Conservation (phyloP, 2,113 vertebrate genomes). For the Mesocricetus auratus region DNA sequence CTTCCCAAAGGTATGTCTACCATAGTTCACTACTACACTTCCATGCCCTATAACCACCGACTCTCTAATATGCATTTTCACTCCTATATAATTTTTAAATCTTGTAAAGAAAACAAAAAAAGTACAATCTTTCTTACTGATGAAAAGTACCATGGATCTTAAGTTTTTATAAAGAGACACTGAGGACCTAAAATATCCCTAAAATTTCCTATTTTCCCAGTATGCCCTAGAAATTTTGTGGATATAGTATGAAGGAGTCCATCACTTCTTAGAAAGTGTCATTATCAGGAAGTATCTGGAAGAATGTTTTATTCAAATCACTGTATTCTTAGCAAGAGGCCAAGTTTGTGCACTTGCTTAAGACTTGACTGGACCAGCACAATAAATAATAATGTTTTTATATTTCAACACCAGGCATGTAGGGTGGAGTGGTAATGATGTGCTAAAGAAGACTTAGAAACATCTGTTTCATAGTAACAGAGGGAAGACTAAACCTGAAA, state of each 20-base stretch:
- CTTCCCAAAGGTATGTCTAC: neutral
- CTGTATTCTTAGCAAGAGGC: neutral
- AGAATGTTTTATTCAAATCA: neutral
- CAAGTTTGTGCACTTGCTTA: neutral
- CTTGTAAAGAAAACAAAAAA: too few species aligned
- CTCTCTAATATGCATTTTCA: neutral
- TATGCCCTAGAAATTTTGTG: neutral
- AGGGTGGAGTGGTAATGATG: neutral
- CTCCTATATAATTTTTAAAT: neutral
- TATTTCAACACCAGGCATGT: neutral
- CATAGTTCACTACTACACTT: neutral
- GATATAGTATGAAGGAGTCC: neutral
- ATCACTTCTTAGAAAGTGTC: neutral
- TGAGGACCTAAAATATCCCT: too few species aligned
- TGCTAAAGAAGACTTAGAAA: neutral
- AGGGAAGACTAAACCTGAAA: neutral
- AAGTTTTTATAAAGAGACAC: neutral
- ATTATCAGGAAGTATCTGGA: neutral
- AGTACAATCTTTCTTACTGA: neutral
- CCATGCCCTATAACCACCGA: neutral
- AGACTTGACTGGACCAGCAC: neutral
- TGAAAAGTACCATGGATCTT: neutral
- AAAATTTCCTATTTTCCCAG: neutral
- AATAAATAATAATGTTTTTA: neutral
- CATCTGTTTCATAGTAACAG: neutral